Percentiles rank a stretch among this genome's conserved stretches.
Evolutionary conservation across 2,797 vertebrate genomes (phyloP).

Genomic region (Darevskia nairensis): DNA sequence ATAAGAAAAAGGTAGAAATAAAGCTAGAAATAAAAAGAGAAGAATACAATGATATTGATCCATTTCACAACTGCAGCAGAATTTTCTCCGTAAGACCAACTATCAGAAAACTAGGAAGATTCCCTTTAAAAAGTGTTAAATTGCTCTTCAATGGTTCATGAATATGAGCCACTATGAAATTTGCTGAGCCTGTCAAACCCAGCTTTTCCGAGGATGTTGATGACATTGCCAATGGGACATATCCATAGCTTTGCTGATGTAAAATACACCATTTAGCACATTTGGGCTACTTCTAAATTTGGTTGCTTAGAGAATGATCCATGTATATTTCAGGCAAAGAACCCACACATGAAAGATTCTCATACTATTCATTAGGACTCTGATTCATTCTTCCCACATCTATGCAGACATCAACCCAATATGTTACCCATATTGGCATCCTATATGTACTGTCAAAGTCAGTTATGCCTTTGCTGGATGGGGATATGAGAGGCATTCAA

Average conservation of each 20-base stretch:
- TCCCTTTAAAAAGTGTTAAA: background rate
- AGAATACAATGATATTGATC: background rate
- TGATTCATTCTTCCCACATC: background rate
- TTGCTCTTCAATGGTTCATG: background rate
- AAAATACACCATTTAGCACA: background rate
- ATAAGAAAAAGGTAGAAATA: too few relatives aligned
- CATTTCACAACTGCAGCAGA: background rate
- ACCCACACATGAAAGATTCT: background rate
- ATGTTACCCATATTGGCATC: background rate
- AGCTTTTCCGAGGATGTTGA: background rate
- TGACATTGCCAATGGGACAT: too few relatives aligned
- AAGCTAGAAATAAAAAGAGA: constrained; percentile 5
- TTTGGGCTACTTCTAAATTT: background rate
- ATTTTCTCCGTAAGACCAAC: background rate
- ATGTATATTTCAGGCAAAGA: background rate
- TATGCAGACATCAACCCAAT: background rate
- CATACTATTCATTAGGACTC: background rate
- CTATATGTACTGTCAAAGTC: background rate
- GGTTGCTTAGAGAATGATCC: background rate
- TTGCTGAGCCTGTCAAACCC: background rate
- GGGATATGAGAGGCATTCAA: background rate
- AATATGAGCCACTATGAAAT: background rate
- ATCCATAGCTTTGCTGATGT: background rate
- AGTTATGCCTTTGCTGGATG: background rate
- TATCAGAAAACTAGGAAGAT: background rate